Conservation (phyloP, 2,888 invertebrate species). For the Pseudococcus jackbeardsleyi region DNA sequence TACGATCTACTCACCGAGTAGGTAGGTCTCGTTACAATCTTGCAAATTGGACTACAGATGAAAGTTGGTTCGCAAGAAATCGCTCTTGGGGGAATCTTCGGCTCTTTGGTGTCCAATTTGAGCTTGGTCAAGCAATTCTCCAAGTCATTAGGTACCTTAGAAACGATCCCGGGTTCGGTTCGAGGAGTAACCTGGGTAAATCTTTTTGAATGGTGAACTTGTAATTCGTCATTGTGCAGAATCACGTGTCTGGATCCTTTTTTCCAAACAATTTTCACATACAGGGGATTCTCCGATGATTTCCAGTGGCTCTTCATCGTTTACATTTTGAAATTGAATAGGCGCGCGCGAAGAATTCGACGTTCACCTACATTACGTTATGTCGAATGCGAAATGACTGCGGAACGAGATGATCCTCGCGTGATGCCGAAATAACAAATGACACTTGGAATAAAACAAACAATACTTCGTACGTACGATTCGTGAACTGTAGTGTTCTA, state of each 20-base stretch:
- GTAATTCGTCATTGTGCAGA: constrained; percentile 76
- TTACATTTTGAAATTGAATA: background rate
- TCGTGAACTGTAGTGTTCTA: background rate
- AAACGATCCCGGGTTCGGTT: background rate
- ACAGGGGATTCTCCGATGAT: constrained; percentile 74
- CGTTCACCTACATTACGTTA: background rate
- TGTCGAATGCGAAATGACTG: constrained; percentile 15
- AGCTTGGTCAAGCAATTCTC: constrained; percentile 52
- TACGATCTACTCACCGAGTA: background rate
- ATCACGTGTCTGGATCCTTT: constrained; percentile 81
- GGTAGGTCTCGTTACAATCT: background rate
- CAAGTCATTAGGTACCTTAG: background rate
- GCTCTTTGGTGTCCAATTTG: constrained; percentile 8
- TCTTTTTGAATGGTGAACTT: background rate
- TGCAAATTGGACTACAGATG: constrained; percentile 9
- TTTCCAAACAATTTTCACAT: constrained; percentile 77
- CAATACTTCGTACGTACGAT: background rate
- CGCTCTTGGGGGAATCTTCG: background rate
- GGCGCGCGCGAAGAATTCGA: background rate
- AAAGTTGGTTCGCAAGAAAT: constrained; percentile 48
- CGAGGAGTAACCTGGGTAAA: background rate
- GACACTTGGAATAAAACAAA: constrained; percentile 9
- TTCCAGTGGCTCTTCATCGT: constrained; percentile 73
- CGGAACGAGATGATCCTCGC: background rate
- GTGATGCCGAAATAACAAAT: constrained; percentile 24